A percentile compares a stretch with the other conserved stretches of the same genome.
Conservation (phyloP, 2,113 vertebrate genomes). For the Cavia porcellus region DNA sequence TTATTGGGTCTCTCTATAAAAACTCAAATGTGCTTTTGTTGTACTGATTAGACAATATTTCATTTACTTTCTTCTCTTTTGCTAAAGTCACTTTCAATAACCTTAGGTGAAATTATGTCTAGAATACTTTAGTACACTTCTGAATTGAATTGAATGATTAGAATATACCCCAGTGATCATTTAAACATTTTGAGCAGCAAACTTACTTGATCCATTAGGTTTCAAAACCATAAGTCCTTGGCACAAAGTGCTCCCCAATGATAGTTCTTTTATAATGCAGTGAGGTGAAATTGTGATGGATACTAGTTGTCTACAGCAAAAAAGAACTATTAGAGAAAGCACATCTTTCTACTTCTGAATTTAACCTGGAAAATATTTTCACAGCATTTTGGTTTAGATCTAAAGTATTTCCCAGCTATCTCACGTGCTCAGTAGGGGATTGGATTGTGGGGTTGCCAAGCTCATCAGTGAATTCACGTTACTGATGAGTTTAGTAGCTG, state of each 20-base stretch:
- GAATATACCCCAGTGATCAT: not conserved
- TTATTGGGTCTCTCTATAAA: not conserved
- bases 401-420: not conserved
- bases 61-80: not conserved
- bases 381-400: not conserved
- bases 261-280: not conserved
- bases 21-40: not conserved
- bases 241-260: not conserved
- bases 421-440: not conserved
- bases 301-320: not conserved
- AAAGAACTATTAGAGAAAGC: not conserved
- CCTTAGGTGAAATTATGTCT: constrained; percentile 1
- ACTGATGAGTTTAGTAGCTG: not conserved
- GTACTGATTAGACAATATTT: constrained; percentile 9
- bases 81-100: constrained; percentile 15
- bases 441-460: not conserved
- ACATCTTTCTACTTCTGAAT: not conserved
- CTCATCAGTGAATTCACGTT: not conserved
- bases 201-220: not conserved
- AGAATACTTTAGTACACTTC: not conserved
- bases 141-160: not conserved
- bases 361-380: not conserved
- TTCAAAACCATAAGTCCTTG: constrained; percentile 51
- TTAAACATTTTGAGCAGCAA: constrained; percentile 47
- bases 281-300: not conserved